Percentiles rank a stretch among this genome's conserved stretches.
These are phyloP conservation scores for Oncorhynchus mykiss DNA, from an alignment of 2,113 vertebrate genomes.

Conservation along the genomic window DNA sequence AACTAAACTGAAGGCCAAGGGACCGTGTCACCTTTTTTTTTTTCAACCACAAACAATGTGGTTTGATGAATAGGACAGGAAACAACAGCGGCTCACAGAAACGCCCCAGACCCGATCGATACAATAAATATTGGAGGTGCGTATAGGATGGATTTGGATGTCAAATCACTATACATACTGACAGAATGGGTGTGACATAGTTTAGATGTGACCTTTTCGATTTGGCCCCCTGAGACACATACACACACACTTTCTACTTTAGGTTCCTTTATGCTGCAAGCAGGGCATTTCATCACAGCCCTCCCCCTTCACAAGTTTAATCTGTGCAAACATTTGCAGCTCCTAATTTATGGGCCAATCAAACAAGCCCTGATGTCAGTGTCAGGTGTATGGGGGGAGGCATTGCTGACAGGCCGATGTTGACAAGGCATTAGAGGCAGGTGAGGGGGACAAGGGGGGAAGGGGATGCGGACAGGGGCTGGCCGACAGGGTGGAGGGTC, in stretches of 20 bases:
- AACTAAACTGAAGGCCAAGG: constrained; percentile 46
- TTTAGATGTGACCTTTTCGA: too few species aligned
- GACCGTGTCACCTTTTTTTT: constrained; percentile 34
- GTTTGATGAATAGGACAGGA: not conserved
- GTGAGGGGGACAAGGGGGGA: not conserved
- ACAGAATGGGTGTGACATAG: not conserved
- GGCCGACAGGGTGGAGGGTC: not conserved
- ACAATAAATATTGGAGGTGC: constrained; percentile 7
- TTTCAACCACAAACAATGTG: constrained; percentile 25
- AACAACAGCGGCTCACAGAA: not conserved
- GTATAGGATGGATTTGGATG: not conserved
- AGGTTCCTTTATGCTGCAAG: constrained; percentile 43
- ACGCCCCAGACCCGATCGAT: not conserved
- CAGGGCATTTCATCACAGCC: constrained; percentile 19
- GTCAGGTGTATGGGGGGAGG: constrained; percentile 46
- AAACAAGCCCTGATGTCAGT: constrained; percentile 53
- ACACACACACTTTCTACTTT: constrained; percentile 1
- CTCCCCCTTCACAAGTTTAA: constrained; percentile 55
- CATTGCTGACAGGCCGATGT: constrained; percentile 54
- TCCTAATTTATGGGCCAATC: constrained; percentile 61
- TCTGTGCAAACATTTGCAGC: constrained; percentile 60
- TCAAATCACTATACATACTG: not conserved
- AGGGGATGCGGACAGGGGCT: not conserved
- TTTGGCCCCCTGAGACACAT: not conserved
- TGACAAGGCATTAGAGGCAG: constrained; percentile 65